These are phyloP conservation scores for cattle (Bos taurus) DNA, from an alignment of 2,113 vertebrate species.

Conservation along the genomic window DNA sequence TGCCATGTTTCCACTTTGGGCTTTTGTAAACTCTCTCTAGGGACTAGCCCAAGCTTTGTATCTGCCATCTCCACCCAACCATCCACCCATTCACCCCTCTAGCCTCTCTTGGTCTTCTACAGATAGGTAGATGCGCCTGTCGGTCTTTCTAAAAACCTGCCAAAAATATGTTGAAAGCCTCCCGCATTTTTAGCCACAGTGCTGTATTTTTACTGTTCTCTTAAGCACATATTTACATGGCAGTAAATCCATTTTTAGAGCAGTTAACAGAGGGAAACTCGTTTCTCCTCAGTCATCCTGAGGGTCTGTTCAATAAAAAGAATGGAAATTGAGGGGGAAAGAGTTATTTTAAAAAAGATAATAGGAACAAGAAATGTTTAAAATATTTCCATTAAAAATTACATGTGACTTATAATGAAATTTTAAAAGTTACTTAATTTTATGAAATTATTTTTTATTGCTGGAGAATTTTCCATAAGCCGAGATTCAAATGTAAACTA, in stretches of 20 bases:
- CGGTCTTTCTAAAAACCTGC: background rate
- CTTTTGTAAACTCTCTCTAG: constrained; percentile 37
- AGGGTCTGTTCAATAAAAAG: background rate
- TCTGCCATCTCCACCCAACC: background rate
- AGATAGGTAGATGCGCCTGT: background rate
- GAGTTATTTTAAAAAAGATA: background rate
- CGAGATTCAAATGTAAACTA: background rate
- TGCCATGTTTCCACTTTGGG: background rate
- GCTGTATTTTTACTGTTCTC: constrained; percentile 40
- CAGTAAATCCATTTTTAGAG: constrained; percentile 57
- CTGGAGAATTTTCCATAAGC: background rate
- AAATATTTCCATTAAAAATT: background rate
- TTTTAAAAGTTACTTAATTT: background rate
- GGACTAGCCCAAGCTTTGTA: constrained; percentile 50
- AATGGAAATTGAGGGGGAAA: background rate
- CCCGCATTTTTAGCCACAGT: background rate
- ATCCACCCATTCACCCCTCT: background rate
- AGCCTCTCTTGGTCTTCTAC: constrained; percentile 38
- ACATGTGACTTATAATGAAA: background rate
- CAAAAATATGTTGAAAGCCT: constrained; percentile 41
- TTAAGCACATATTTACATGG: constrained; percentile 48
- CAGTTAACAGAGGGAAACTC: constrained; percentile 24
- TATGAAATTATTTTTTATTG: background rate
- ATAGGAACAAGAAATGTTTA: background rate
- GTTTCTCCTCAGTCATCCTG: background rate